Conservation (phyloP, 2,888 invertebrate species). For the Drosophila suboccidentalis region DNA sequence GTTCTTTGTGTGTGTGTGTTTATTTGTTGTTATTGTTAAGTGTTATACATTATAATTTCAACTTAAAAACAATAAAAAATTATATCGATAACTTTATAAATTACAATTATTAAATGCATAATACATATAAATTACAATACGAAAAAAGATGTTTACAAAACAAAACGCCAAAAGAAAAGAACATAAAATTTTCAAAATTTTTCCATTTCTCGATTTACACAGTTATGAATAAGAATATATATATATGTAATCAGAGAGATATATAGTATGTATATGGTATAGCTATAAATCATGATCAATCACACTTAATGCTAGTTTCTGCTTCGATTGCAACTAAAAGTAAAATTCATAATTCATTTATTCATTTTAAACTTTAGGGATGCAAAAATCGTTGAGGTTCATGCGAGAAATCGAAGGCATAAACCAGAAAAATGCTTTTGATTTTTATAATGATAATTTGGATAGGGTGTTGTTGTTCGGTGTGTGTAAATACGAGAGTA, state of each 20-base stretch:
- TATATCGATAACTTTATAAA: slow-evolving; percentile 48
- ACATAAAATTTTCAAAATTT: slow-evolving; percentile 66
- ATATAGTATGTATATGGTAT: slow-evolving; percentile 6
- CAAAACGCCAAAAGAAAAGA: slow-evolving; percentile 24
- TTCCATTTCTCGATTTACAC: slow-evolving; percentile 25
- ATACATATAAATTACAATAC: slow-evolving; percentile 67
- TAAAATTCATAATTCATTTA: slow-evolving; percentile 58
- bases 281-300: slow-evolving; percentile 33
- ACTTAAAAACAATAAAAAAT: slow-evolving; percentile 75
- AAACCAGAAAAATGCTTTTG: slow-evolving; percentile 32
- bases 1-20: slow-evolving; percentile 41
- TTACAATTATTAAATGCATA: slow-evolving; percentile 76
- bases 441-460: slow-evolving; percentile 14
- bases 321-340: slow-evolving; percentile 59
- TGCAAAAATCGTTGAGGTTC: slow-evolving; percentile 7
- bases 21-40: slow-evolving; percentile 56
- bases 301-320: slow-evolving; percentile 53
- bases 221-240: slow-evolving; percentile 17
- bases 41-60: slow-evolving; percentile 45
- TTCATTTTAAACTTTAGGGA: slow-evolving; percentile 9
- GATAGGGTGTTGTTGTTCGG: slow-evolving; percentile 1
- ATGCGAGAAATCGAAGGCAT: slow-evolving; percentile 46
- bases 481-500: slow-evolving; percentile 39
- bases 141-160: slow-evolving; percentile 20
- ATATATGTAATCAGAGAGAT: slow-evolving; percentile 1